A percentile compares a stretch with the other conserved stretches of the same genome.
Evolutionary conservation across 2,113 vertebrate species (phyloP).

Genomic region (Balaeniceps rex): DNA sequence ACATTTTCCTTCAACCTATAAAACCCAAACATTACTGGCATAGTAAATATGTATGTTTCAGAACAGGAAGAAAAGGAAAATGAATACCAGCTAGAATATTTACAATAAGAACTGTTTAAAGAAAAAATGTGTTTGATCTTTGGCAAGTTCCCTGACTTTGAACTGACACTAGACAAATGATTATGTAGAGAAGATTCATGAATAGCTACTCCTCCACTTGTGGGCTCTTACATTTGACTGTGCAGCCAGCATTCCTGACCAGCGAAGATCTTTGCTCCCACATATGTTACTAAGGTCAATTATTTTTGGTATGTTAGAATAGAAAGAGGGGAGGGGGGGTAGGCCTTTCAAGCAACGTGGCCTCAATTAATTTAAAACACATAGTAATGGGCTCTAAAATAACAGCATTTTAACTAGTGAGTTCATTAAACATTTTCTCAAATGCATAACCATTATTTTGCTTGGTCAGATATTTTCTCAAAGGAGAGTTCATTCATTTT

Average conservation of each 20-base stretch:
- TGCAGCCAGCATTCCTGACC: neutral
- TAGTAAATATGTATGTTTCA: conserved; percentile 41
- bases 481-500: conserved; percentile 71
- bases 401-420: conserved; percentile 65
- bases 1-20: conserved; percentile 16
- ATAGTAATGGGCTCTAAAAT: conserved; percentile 64
- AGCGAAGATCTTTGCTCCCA: neutral
- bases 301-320: conserved; percentile 29
- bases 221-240: neutral
- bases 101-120: conserved; percentile 36
- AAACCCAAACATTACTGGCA: neutral
- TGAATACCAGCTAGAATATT: conserved; percentile 23
- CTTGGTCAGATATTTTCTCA: conserved; percentile 76
- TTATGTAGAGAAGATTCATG: conserved; percentile 17
- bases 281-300: conserved; percentile 14
- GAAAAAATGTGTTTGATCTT: conserved; percentile 32
- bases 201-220: neutral
- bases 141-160: conserved; percentile 39
- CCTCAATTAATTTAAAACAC: conserved; percentile 66
- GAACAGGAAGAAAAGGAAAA: conserved; percentile 30
- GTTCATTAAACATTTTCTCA: conserved; percentile 73
- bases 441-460: conserved; percentile 71
- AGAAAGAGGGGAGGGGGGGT: neutral
- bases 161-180: conserved; percentile 30
- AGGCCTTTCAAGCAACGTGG: neutral